Percentiles rank a stretch among this genome's conserved stretches.
Conservation (phyloP, 2,797 vertebrate genomes). For the Myripristis murdjan region DNA sequence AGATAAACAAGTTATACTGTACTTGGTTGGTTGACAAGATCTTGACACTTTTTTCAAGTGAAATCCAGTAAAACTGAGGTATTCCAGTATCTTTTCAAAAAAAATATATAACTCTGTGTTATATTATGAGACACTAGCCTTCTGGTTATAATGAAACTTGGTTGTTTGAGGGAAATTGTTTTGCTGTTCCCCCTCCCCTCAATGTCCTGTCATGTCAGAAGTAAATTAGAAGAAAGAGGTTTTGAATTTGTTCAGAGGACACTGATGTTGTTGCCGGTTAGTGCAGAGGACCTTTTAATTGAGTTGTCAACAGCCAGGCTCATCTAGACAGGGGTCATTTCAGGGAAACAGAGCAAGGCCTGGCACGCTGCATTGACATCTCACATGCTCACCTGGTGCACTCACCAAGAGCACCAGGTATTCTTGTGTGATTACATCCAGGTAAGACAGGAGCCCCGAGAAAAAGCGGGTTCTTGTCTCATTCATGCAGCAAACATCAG, state of each 20-base stretch:
- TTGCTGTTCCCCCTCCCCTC: not conserved
- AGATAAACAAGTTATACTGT: no score
- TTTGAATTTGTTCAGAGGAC: conserved; percentile 22
- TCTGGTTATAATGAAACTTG: not conserved
- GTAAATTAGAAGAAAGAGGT: conserved; percentile 28
- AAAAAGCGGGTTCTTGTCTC: no score
- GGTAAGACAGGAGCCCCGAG: no score
- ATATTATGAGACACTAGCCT: not conserved
- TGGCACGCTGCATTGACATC: conserved; percentile 15
- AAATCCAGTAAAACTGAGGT: no score
- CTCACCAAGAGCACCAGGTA: no score
- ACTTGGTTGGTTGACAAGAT: not conserved
- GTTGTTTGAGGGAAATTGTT: not conserved
- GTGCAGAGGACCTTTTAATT: conserved; percentile 19
- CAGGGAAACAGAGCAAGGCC: no score
- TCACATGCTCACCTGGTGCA: conserved; percentile 2
- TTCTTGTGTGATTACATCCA: no score
- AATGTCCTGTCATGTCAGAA: conserved; percentile 10
- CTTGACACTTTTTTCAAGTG: not conserved
- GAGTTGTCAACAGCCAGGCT: not conserved
- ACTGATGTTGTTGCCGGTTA: conserved; percentile 12
- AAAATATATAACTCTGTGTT: no score
- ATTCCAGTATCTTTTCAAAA: no score
- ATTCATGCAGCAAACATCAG: no score
- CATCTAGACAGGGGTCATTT: not conserved